Conservation (phyloP, 2,113 vertebrate genomes). For the Gymnarchus niloticus region DNA sequence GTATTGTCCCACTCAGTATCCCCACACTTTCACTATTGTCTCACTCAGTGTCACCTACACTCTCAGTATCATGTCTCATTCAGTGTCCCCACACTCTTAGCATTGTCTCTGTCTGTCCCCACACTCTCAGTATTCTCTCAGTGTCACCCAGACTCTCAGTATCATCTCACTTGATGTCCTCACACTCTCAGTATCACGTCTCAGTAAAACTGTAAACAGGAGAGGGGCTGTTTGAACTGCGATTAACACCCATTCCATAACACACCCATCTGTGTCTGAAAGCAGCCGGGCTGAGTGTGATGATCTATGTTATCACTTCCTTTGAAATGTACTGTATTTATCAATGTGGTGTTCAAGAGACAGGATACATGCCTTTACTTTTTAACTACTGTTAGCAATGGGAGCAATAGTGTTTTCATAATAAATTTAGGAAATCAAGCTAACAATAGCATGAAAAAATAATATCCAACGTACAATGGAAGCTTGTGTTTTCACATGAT, state of each 20-base stretch:
- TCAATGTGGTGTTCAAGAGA: background rate
- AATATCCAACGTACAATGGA: background rate
- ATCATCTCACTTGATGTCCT: background rate
- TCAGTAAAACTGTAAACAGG: too few species aligned
- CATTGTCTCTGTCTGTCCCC: background rate
- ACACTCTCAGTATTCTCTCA: background rate
- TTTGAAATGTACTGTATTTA: background rate
- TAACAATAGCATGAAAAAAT: background rate
- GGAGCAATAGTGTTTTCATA: background rate
- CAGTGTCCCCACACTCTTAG: background rate
- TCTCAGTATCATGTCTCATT: background rate
- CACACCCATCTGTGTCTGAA: background rate
- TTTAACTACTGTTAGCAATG: background rate
- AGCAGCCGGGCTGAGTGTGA: background rate
- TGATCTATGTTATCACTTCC: background rate
- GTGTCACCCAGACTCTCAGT: background rate
- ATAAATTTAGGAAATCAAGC: background rate
- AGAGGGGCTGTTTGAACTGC: background rate
- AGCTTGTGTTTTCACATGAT: background rate
- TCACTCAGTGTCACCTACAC: background rate
- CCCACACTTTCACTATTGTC: background rate
- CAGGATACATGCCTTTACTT: background rate
- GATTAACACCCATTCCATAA: background rate
- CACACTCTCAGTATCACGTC: background rate
- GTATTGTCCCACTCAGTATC: too few species aligned